Evolutionary conservation across 2,113 vertebrate species (phyloP).

Genomic region (Cebus imitator): DNA sequence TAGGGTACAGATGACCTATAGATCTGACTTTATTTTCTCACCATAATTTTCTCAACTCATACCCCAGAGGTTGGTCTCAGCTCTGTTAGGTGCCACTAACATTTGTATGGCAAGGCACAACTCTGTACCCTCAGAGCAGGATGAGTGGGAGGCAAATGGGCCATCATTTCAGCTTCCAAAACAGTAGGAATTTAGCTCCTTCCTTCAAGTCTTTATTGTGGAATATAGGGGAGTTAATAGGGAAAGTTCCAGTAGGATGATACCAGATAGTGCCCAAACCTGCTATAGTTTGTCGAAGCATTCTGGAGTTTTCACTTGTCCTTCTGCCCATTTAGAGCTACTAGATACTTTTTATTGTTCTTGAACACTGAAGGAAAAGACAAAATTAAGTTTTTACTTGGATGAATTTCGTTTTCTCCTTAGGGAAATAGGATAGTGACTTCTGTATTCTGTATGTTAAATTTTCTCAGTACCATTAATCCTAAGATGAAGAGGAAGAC

Average conservation of each 20-base stretch:
- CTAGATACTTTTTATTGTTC: not conserved
- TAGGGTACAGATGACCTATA: not conserved
- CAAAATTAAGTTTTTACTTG: not conserved
- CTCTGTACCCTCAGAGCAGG: not conserved
- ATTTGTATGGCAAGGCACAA: not conserved
- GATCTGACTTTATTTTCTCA: not conserved
- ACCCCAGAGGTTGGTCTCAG: not conserved
- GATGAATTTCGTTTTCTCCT: not conserved
- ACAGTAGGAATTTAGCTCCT: not conserved
- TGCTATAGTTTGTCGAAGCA: not conserved
- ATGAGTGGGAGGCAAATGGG: not conserved
- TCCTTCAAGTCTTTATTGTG: not conserved
- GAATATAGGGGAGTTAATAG: not conserved
- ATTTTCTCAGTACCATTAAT: not conserved
- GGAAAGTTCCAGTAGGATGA: not conserved
- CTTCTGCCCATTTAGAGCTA: not conserved
- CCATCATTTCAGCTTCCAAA: not conserved
- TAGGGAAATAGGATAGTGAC: not conserved
- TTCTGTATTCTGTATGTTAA: not conserved
- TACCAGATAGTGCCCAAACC: not conserved
- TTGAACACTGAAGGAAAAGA: constrained; percentile 5
- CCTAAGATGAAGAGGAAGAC: not conserved
- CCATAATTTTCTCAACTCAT: not conserved
- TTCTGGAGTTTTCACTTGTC: not conserved
- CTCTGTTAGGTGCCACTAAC: not conserved